phyloP scores from a whole-genome alignment of 2,888 invertebrate species.

The Molorchus minor region DNA sequence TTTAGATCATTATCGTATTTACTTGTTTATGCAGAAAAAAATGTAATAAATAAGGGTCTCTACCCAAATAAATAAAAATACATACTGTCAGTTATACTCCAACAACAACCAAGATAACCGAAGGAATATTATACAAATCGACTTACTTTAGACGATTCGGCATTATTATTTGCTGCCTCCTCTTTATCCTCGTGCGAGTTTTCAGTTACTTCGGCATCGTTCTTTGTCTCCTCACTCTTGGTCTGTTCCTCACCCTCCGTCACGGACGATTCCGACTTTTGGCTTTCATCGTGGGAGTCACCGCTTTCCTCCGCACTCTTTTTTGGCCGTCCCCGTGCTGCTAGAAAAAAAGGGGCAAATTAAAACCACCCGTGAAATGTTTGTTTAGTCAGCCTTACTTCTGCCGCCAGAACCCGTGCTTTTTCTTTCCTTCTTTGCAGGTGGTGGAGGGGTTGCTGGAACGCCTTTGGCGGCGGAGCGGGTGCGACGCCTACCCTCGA shows the following conservation, averaged over 20 bases:
- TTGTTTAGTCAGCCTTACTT: slow-evolving; percentile 26
- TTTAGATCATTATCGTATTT: no score
- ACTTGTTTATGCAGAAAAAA: no score
- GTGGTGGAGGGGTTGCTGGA: slow-evolving; percentile 66
- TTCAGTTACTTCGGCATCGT: slow-evolving; percentile 49
- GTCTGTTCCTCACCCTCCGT: slow-evolving; percentile 54
- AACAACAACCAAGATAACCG: no score
- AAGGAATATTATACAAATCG: no score
- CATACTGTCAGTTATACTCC: no score
- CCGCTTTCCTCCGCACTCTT: slow-evolving; percentile 54
- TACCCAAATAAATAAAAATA: no score
- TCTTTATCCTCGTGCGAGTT: slow-evolving; percentile 57
- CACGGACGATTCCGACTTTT: slow-evolving; percentile 53
- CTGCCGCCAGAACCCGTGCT: slow-evolving; percentile 41
- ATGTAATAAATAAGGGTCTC: no score
- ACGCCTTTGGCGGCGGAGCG: slow-evolving; percentile 67
- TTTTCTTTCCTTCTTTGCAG: slow-evolving; percentile 64
- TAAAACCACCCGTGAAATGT: background rate
- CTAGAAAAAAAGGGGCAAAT: slow-evolving; percentile 8
- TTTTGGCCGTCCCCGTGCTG: slow-evolving; percentile 59
- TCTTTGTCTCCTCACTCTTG: slow-evolving; percentile 53
- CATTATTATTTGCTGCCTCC: slow-evolving; percentile 57
- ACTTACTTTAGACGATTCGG: slow-evolving; percentile 50
- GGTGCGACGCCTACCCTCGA: slow-evolving; percentile 68
- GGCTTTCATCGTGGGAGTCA: slow-evolving; percentile 55